Conservation (phyloP, 2,888 invertebrate genomes). For the Didymodactylos carnosus region DNA sequence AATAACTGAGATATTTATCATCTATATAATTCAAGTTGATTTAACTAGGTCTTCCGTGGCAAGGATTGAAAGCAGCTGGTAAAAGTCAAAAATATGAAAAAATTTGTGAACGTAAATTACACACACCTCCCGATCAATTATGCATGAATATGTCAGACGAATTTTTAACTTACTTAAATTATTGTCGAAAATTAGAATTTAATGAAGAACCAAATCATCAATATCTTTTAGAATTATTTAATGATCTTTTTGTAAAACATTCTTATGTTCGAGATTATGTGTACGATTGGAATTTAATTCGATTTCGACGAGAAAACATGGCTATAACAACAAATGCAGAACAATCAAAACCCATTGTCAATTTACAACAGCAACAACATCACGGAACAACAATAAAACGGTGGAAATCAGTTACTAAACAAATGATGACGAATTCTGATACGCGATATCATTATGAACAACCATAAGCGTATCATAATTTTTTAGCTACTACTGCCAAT, state of each 20-base stretch:
- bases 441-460: too few relatives aligned
- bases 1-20: too few relatives aligned
- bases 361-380: too few relatives aligned
- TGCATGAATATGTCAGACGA: slow-evolving; percentile 17
- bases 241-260: not conserved
- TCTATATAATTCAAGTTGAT: not conserved
- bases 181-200: slow-evolving; percentile 13
- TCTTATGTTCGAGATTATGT: not conserved
- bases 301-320: not conserved
- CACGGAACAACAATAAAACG: too few relatives aligned
- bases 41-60: slow-evolving; percentile 17
- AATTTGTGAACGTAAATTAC: slow-evolving; percentile 15
- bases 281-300: not conserved
- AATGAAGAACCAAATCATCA: slow-evolving; percentile 13
- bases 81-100: slow-evolving; percentile 10
- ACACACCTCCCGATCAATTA: slow-evolving; percentile 11
- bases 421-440: too few relatives aligned
- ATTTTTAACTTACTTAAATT: slow-evolving; percentile 15
- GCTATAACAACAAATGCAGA: not conserved
- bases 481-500: too few relatives aligned
- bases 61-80: slow-evolving; percentile 12
- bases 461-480: too few relatives aligned
- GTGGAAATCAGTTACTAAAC: too few relatives aligned
- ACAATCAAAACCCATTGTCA: not conserved
- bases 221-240: not conserved